These are phyloP conservation scores for Pogonomyrmex californicus DNA, from an alignment of 1,140 invertebrate genomes.

Conservation along the genomic window DNA sequence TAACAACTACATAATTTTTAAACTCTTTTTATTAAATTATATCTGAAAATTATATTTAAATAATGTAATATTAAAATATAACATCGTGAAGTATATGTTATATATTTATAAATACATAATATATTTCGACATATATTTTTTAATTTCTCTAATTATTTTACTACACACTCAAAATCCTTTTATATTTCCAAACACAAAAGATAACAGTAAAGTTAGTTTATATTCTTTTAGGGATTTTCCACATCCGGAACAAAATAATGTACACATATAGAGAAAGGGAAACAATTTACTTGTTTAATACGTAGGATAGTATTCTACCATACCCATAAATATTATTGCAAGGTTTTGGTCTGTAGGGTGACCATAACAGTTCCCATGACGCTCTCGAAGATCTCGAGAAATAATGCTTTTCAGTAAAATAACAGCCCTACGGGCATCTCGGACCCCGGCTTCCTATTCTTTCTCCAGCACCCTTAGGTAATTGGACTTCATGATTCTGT, in stretches of 20 bases:
- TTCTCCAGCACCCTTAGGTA: slow-evolving; percentile 63
- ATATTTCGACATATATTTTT: not conserved
- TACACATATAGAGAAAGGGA: not conserved
- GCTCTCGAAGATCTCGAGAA: slow-evolving; percentile 68
- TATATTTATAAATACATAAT: not conserved
- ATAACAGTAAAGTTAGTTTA: not conserved
- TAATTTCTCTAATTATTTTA: not conserved
- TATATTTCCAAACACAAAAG: not conserved
- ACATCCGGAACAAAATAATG: slow-evolving; percentile 15
- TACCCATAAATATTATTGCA: slow-evolving; percentile 70
- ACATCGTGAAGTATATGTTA: too few species aligned
- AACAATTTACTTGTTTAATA: slow-evolving; percentile 64
- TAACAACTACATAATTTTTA: not conserved
- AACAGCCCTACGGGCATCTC: slow-evolving; percentile 77
- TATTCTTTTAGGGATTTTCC: not conserved
- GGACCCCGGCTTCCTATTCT: slow-evolving; percentile 65
- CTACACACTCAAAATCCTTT: not conserved
- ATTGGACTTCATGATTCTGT: slow-evolving; percentile 75
- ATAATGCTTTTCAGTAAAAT: slow-evolving; percentile 80
- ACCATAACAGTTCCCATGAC: slow-evolving; percentile 53
- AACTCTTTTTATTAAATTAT: not conserved
- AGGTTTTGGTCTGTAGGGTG: slow-evolving; percentile 52
- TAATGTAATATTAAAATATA: too few species aligned
- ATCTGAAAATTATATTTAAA: too few species aligned
- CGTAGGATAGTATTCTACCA: not conserved